Evolutionary conservation across 2,888 invertebrate genomes (phyloP).

Genomic region (Eremobia ochroleuca): DNA sequence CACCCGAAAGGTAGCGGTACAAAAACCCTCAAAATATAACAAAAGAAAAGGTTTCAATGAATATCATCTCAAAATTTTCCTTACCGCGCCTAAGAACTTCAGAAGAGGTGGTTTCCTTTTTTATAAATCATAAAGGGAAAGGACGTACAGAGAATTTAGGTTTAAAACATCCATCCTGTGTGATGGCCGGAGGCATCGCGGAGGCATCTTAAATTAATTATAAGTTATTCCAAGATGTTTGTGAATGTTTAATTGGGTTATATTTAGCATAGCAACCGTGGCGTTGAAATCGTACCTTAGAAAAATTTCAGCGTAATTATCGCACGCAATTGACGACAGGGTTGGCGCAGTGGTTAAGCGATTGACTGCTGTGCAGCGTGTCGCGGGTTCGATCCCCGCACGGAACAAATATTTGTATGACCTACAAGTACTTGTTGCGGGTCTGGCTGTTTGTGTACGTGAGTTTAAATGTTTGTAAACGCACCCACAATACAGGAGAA

Average conservation of each 20-base stretch:
- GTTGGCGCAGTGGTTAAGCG: too few species aligned
- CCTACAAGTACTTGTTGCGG: too few species aligned
- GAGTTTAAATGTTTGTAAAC: too few species aligned
- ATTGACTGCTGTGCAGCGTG: too few species aligned
- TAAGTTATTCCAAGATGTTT: conserved; percentile 67
- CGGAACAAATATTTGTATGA: too few species aligned
- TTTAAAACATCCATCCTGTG: conserved; percentile 70
- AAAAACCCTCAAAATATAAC: conserved; percentile 67
- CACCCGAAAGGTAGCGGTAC: conserved; percentile 52
- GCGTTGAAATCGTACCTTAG: neutral
- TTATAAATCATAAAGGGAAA: conserved; percentile 70
- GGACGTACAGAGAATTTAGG: conserved; percentile 65
- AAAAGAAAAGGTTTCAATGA: conserved; percentile 72
- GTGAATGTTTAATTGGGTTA: conserved; percentile 60
- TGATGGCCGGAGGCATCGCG: conserved; percentile 50
- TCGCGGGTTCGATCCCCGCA: too few species aligned
- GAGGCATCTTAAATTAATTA: conserved; percentile 67
- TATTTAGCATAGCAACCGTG: conserved; percentile 32
- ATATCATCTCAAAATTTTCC: conserved; percentile 69
- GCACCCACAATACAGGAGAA: too few species aligned
- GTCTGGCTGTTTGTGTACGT: too few species aligned
- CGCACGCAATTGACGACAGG: too few species aligned
- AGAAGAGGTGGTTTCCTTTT: conserved; percentile 66
- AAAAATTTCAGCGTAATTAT: neutral
- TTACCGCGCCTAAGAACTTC: conserved; percentile 68